These are phyloP conservation scores for Harpagoxenus sublaevis DNA, from an alignment of 2,888 invertebrate species.

Conservation along the genomic window DNA sequence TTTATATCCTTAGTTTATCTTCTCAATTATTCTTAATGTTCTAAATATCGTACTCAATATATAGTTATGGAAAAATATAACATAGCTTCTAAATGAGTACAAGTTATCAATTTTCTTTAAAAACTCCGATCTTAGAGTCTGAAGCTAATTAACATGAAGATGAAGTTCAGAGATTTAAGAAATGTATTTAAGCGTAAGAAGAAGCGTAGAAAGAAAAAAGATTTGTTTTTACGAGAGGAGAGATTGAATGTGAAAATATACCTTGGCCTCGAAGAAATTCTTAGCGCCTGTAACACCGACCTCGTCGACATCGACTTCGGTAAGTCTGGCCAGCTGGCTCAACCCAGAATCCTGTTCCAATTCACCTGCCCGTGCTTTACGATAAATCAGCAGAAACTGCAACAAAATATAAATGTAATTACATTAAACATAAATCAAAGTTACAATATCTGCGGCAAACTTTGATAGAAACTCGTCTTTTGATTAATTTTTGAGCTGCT, in stretches of 20 bases:
- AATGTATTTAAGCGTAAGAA: background rate
- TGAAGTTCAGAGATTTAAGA: background rate
- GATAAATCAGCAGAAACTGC: conserved; percentile 91
- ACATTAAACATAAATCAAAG: background rate
- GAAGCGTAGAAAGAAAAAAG: background rate
- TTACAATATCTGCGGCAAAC: background rate
- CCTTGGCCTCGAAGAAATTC: conserved; percentile 98
- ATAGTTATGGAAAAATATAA: background rate
- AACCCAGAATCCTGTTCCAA: conserved; percentile 95
- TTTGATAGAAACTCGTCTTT: background rate
- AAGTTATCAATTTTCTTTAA: background rate
- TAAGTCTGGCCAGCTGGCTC: conserved; percentile 93
- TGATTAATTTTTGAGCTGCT: background rate
- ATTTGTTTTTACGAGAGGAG: background rate
- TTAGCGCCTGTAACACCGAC: conserved; percentile 98
- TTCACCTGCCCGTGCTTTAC: conserved; percentile 97
- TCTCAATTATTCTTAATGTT: background rate
- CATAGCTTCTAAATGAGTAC: background rate
- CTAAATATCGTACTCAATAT: background rate
- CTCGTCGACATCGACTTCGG: conserved; percentile 97
- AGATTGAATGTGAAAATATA: conserved; percentile 78
- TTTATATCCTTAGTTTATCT: background rate
- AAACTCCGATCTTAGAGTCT: background rate
- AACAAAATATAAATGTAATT: conserved; percentile 60
- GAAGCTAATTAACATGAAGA: background rate